These are phyloP conservation scores for Empis livida DNA, from an alignment of 2,888 invertebrate species.

Conservation along the genomic window DNA sequence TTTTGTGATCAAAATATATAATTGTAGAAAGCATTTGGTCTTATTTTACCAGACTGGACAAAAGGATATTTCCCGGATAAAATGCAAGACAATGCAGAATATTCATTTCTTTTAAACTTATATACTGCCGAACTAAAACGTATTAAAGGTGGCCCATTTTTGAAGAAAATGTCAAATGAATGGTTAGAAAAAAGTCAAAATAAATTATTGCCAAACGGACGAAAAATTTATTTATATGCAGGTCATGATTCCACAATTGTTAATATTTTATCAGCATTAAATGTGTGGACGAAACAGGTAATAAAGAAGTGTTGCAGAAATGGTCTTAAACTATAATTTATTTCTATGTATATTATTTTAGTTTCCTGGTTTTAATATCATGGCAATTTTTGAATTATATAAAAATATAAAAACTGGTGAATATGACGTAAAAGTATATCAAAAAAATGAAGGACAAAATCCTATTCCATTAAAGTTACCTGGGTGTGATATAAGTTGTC, in stretches of 20 bases:
- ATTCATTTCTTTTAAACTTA: slow-evolving; percentile 45
- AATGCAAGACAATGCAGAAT: slow-evolving; percentile 40
- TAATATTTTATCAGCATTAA: slow-evolving; percentile 48
- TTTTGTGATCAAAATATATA: too few species aligned
- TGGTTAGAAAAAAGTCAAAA: slow-evolving; percentile 42
- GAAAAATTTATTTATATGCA: slow-evolving; percentile 50
- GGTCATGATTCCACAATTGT: slow-evolving; percentile 64
- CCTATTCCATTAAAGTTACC: slow-evolving; percentile 41
- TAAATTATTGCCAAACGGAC: slow-evolving; percentile 33
- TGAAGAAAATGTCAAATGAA: slow-evolving; percentile 47
- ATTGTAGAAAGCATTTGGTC: slow-evolving; percentile 39
- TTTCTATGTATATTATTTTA: not conserved
- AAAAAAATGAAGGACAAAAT: not conserved
- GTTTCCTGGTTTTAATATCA: slow-evolving; percentile 48
- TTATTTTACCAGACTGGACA: slow-evolving; percentile 49
- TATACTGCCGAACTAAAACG: slow-evolving; percentile 46
- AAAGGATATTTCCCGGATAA: slow-evolving; percentile 44
- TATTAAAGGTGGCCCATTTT: slow-evolving; percentile 48
- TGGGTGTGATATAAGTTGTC: slow-evolving; percentile 49
- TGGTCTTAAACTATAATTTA: not conserved
- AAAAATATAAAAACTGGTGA: slow-evolving; percentile 36
- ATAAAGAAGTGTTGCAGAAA: too few species aligned
- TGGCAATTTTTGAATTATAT: slow-evolving; percentile 50
- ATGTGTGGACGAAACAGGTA: slow-evolving; percentile 48
- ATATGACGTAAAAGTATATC: slow-evolving; percentile 33